Base-by-base conservation (phyloP, 2,113 vertebrate genomes). In the Lagopus muta region DNA sequence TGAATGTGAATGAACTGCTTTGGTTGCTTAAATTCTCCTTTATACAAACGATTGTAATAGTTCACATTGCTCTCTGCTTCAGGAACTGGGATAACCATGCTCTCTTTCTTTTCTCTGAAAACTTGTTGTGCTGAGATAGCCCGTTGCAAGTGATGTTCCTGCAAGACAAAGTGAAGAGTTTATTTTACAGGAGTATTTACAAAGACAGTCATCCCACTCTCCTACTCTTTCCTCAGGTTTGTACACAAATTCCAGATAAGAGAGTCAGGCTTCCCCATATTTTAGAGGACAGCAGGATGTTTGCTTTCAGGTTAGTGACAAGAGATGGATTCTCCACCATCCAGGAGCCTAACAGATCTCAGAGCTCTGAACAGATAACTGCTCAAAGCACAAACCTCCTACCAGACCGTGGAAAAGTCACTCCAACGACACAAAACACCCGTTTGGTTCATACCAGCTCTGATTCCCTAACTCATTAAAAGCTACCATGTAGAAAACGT, bases 1-100 rank as follows among this genome's bases (percentile, higher is more conserved):
- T 99, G 99, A 93, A 99, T 98, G 96, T 99, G 99, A 95, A 99
- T 99, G 97, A 99, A 99, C 98, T 99, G 99, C 97, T 99, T 99
- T 92, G 99, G 99, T 82, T 98, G 98, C 89, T 98, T 98, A 92
- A 98, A 99, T 88, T 99, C 98, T 96, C 99, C 99, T 96, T 98
- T 98, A 95, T 99, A 99, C 92, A 99, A 97, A 21, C 98, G 98
- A 96, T 98, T 98, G 75, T 99, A 99, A 96, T 99, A 99, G 95
- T 98, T 98, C 97, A 99, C 98, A 90, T 99, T 98, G 96, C 98
- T 99, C 96, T 99, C 98, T 2, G 98, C 98, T 74, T 99, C 98
- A 7, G 99, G 99, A 79, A 99, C 99, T 12, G 99, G 99, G 97
- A 99, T 99, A 87, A 99, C 99, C 99, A 99, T 99, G 97, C 98